A percentile compares a stretch with the other conserved stretches of the same genome.
phyloP scores from a whole-genome alignment of 2,888 invertebrate species.

The Rhagophthalmus giganteus region DNA sequence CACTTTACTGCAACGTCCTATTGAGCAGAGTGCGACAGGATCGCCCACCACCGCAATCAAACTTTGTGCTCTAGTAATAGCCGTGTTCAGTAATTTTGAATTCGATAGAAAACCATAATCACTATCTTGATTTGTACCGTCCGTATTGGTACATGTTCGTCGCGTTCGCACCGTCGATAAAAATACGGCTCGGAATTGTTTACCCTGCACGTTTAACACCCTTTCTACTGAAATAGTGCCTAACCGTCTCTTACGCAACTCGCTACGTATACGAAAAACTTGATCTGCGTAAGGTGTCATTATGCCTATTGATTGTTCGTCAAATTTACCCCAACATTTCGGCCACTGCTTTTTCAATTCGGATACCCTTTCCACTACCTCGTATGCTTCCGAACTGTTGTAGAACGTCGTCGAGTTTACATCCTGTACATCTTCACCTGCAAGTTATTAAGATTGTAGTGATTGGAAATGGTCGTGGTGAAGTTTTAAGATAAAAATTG shows the following conservation, averaged over 20 bases:
- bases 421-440: conserved; percentile 80
- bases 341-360: conserved; percentile 78
- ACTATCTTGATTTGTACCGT: conserved; percentile 60
- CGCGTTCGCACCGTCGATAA: conserved; percentile 78
- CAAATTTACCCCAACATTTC: conserved; percentile 68
- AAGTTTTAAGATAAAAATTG: no score
- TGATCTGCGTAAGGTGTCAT: conserved; percentile 85
- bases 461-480: no score
- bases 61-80: conserved; percentile 79
- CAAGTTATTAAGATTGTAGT: no score
- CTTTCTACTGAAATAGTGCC: conserved; percentile 79
- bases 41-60: conserved; percentile 84
- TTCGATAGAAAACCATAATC: conserved; percentile 84
- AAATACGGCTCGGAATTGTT: conserved; percentile 82
- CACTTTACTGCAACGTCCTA: conserved; percentile 77
- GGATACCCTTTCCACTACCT: conserved; percentile 74
- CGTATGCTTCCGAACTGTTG: conserved; percentile 80
- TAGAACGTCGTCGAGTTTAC: conserved; percentile 77
- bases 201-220: conserved; percentile 84
- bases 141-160: conserved; percentile 65
- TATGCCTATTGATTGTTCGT: conserved; percentile 80
- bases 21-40: conserved; percentile 78
- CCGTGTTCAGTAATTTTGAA: conserved; percentile 79
- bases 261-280: conserved; percentile 72
- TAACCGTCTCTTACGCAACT: conserved; percentile 72